Conservation (phyloP, 1,140 invertebrate species). For the Cydia amplana region DNA sequence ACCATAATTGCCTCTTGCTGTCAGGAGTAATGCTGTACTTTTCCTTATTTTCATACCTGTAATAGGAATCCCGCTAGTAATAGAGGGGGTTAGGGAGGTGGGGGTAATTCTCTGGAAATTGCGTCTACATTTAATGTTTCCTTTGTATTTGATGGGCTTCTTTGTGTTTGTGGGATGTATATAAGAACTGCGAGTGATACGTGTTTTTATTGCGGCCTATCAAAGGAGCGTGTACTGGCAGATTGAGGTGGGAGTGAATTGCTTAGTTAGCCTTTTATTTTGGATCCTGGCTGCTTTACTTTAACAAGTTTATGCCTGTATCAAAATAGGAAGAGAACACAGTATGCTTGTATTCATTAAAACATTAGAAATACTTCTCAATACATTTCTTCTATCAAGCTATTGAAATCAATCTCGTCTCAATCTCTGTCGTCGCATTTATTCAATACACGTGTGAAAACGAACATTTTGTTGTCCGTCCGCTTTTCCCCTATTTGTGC, state of each 20-base stretch:
- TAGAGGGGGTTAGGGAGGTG: slow-evolving; percentile 1
- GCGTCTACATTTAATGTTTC: slow-evolving; percentile 31
- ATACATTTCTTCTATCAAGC: background rate
- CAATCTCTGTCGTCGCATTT: background rate
- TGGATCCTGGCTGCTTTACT: background rate
- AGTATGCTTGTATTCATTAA: background rate
- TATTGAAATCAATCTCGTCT: background rate
- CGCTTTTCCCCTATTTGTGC: slow-evolving; percentile 7
- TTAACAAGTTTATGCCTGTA: background rate
- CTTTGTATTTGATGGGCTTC: slow-evolving; percentile 27
- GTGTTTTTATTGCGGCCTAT: slow-evolving; percentile 26
- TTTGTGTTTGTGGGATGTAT: slow-evolving; percentile 10
- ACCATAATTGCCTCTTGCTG: slow-evolving; percentile 4
- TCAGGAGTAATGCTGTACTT: slow-evolving; percentile 21
- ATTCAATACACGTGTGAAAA: slow-evolving; percentile 12
- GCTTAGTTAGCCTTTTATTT: background rate
- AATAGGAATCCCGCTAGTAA: slow-evolving; percentile 11
- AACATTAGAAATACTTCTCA: background rate
- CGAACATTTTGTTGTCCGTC: background rate
- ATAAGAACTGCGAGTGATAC: slow-evolving; percentile 10
- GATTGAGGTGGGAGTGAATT: slow-evolving; percentile 13
- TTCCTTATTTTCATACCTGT: slow-evolving; percentile 28
- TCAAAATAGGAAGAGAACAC: background rate
- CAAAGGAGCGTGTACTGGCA: background rate
- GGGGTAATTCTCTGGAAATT: slow-evolving; percentile 6